These are phyloP conservation scores for Syrista parreyssii DNA, from an alignment of 2,888 invertebrate species.

Conservation along the genomic window DNA sequence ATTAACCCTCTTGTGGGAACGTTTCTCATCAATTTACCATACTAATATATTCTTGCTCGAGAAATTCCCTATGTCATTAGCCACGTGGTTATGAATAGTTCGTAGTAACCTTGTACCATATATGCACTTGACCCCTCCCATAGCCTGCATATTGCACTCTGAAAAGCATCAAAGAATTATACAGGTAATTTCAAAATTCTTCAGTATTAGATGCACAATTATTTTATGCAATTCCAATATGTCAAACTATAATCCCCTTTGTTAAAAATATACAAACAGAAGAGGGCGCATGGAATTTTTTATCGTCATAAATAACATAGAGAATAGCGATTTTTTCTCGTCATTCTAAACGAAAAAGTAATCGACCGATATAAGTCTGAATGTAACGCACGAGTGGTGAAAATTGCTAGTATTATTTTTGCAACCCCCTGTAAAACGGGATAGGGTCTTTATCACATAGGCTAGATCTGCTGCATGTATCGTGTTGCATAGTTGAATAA, in stretches of 20 bases:
- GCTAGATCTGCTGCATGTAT: not conserved
- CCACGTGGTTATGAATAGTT: too few relatives aligned
- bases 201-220: not conserved
- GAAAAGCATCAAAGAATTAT: not conserved
- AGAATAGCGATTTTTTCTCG: not conserved
- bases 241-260: not conserved
- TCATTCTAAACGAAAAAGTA: not conserved
- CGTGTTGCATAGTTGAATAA: not conserved
- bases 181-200: too few relatives aligned
- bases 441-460: not conserved
- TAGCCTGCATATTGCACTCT: not conserved
- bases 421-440: not conserved
- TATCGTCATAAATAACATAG: not conserved
- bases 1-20: conserved; percentile 37
- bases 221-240: not conserved
- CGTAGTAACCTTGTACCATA: too few relatives aligned
- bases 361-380: not conserved
- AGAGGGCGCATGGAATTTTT: not conserved
- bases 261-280: not conserved
- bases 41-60: conserved; percentile 12
- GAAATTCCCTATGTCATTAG: not conserved
- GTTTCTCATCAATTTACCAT: conserved; percentile 21
- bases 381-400: not conserved
- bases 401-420: not conserved
- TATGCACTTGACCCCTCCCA: not conserved